Conservation (phyloP, 2,888 invertebrate species). For the Orchesella flavescens region DNA sequence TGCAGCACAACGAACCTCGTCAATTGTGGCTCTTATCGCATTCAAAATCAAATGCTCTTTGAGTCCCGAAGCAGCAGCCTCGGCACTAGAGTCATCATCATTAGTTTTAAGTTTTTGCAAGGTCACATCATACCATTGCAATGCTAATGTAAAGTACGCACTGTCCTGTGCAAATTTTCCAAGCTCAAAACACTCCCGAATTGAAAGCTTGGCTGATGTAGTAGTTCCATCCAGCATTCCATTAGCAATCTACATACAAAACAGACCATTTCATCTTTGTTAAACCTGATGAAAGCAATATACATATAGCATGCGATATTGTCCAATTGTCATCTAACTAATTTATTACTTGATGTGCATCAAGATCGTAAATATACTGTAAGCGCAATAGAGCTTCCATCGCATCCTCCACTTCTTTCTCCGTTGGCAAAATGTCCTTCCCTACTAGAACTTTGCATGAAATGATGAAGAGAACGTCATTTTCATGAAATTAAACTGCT, state of each 20-base stretch:
- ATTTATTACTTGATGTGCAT: conserved; percentile 50
- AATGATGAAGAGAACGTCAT: neutral
- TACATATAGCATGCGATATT: too few relatives aligned
- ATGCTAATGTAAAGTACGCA: conserved; percentile 67
- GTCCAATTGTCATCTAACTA: neutral
- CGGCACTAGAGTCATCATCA: neutral
- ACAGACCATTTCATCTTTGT: too few relatives aligned
- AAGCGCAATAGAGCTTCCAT: conserved; percentile 67
- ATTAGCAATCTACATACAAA: conserved; percentile 21
- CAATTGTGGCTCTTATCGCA: conserved; percentile 14
- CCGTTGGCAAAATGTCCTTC: conserved; percentile 40
- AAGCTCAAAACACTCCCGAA: conserved; percentile 66
- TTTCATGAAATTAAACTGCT: neutral
- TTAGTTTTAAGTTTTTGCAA: conserved; percentile 45
- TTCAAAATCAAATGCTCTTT: conserved; percentile 8
- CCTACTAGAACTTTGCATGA: conserved; percentile 17
- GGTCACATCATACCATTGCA: conserved; percentile 68
- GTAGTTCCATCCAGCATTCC: conserved; percentile 35
- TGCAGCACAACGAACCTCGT: conserved; percentile 19
- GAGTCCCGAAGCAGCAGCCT: conserved; percentile 3
- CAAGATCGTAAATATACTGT: conserved; percentile 68
- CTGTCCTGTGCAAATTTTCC: conserved; percentile 66
- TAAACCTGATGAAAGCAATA: too few relatives aligned
- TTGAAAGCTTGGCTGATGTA: conserved; percentile 61
- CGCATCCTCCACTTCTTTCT: conserved; percentile 62